These are phyloP conservation scores for Lathronympha strigana DNA, from an alignment of 2,888 invertebrate species.

Conservation along the genomic window DNA sequence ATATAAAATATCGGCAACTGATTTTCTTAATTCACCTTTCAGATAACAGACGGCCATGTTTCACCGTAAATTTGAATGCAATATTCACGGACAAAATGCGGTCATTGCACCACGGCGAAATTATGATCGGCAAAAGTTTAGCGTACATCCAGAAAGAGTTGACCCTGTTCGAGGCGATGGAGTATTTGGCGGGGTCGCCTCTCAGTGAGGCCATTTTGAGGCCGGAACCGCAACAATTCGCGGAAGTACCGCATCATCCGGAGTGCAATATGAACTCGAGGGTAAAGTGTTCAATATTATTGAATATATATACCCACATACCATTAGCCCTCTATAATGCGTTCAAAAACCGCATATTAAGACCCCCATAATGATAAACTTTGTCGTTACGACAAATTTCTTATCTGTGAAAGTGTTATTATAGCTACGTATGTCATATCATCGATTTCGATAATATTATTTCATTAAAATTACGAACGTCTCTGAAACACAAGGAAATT, in stretches of 20 bases:
- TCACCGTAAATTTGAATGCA: conserved; percentile 65
- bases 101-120: conserved; percentile 61
- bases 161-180: conserved; percentile 86
- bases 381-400: too few relatives aligned
- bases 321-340: too few relatives aligned
- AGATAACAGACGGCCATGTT: conserved; percentile 70
- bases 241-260: conserved; percentile 45
- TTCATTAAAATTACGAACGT: too few relatives aligned
- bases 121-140: conserved; percentile 59
- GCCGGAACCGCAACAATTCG: conserved; percentile 80
- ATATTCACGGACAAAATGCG: conserved; percentile 69
- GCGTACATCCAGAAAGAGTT: conserved; percentile 78
- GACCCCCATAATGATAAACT: too few relatives aligned
- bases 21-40: conserved; percentile 47
- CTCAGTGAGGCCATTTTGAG: conserved; percentile 84
- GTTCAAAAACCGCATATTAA: too few relatives aligned
- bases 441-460: too few relatives aligned
- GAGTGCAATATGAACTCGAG: conserved; percentile 56
- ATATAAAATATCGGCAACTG: not conserved
- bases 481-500: too few relatives aligned
- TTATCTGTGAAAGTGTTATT: too few relatives aligned
- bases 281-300: conserved; percentile 50
- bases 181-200: conserved; percentile 84
- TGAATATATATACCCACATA: too few relatives aligned
- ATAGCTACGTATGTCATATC: too few relatives aligned